A percentile compares a stretch with the other conserved stretches of the same genome.
Conservation (phyloP, 2,113 vertebrate genomes). For the Prunella himalayana region DNA sequence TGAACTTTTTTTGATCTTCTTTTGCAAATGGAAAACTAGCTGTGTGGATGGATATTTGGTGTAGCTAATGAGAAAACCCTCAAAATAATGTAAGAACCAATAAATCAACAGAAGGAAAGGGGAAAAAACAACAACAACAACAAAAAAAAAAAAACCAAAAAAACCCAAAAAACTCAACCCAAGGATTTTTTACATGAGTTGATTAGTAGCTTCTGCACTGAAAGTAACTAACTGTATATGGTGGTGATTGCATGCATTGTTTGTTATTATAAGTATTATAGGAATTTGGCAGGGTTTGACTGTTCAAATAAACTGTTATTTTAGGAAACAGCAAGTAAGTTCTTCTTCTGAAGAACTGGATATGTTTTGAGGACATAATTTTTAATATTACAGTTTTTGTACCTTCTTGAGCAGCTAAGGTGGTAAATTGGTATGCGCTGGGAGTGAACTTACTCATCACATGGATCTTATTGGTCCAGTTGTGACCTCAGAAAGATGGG, state of each 20-base stretch:
- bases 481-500: not conserved
- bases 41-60: not conserved
- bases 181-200: not conserved
- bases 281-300: not conserved
- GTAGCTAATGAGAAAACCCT: not conserved
- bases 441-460: not conserved
- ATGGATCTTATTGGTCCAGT: not conserved
- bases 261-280: not conserved
- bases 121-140: not conserved
- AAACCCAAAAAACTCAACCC: not conserved
- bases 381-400: not conserved
- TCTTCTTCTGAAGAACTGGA: not conserved
- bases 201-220: not conserved
- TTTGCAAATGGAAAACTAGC: not conserved
- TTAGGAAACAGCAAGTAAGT: not conserved
- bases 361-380: not conserved
- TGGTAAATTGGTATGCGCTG: fast-evolving
- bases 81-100: not conserved
- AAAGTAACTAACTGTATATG: not conserved
- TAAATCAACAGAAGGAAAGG: not conserved
- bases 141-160: not conserved
- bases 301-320: not conserved
- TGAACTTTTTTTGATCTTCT: not conserved
- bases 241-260: not conserved
- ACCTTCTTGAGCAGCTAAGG: not conserved